Base-by-base conservation (phyloP, 1,140 invertebrate species). In the Zaprionus tsacasi region DNA sequence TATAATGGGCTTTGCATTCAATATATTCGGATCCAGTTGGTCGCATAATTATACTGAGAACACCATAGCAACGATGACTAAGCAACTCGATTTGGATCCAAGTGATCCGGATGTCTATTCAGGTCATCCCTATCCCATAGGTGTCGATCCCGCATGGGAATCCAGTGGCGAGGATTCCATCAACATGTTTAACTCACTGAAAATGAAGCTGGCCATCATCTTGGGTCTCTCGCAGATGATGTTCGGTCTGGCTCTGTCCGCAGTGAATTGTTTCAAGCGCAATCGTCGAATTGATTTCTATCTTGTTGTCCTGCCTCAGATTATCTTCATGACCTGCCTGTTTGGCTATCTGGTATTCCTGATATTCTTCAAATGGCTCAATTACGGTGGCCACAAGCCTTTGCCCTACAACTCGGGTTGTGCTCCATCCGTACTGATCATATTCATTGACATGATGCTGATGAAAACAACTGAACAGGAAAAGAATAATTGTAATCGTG, bases 161-260 rank as follows among this genome's bases (percentile, higher is more conserved):
- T 87, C 97, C 38, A 95, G 98, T 4, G 65, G 97, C 96, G 94
- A 95, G 70, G 99, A 99, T 93, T 99, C 99, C 93, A 99, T 99
- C 76, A 96, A 97, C 52, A 99, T 98, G 92, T 93, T 98, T 30
- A 99, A 99, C 93, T 99, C 98, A 0, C 97, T 97, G 93, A 99
- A 99, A 94, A 99, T 99, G 99, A 99, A 99, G 92, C 93, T 99
- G 55, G 99, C 98, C 17, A 97, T 99, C 68, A 98, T 99, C 73
- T 95, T 99, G 91, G 99, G 99, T 43, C 97, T 99, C 1, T 81
- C 95, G 55, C 99, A 99, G 91, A 99, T 99, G 99, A 95, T 98
- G 65, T 99, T 99, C 93, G 99, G 99, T 40, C 95, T 99, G 2
- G 93, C 94, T 69, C 94, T 99, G 68, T 96, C 96, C 77, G 95